Evolutionary conservation across 1,140 invertebrate species (phyloP).

Genomic region (Ceratina australensis): DNA sequence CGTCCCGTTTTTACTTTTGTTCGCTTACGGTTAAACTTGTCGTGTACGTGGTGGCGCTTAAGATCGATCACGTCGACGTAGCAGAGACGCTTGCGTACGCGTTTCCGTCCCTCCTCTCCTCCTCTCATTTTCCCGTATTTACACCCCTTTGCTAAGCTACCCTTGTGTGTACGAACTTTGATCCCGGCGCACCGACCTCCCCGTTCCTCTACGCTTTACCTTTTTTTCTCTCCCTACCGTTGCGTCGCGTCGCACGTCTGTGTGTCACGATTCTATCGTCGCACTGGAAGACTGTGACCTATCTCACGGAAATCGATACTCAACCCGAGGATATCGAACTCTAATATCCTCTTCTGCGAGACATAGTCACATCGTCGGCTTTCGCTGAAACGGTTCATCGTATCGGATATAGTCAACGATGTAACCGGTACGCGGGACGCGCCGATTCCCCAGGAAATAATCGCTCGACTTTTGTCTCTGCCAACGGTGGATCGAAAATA

Average conservation of each 20-base stretch:
- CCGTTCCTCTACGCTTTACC: not conserved
- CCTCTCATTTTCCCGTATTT: constrained; percentile 30
- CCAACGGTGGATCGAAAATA: constrained; percentile 36
- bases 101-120: constrained; percentile 14
- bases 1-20: not conserved
- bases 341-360: constrained; percentile 57
- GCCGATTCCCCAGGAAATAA: constrained; percentile 42
- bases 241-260: not conserved
- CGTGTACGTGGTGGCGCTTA: no score
- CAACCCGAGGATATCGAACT: constrained; percentile 62
- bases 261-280: constrained; percentile 44
- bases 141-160: constrained; percentile 29
- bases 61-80: constrained; percentile 44
- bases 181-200: constrained; percentile 39
- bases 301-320: constrained; percentile 63
- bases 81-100: constrained; percentile 38
- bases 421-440: constrained; percentile 18
- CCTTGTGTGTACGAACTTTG: constrained; percentile 43
- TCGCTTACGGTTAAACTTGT: not conserved
- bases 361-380: constrained; percentile 47
- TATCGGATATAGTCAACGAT: constrained; percentile 40
- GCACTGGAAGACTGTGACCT: constrained; percentile 47
- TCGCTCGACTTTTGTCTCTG: constrained; percentile 33
- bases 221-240: not conserved
- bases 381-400: constrained; percentile 43